Conservation (phyloP, 1,140 invertebrate species). For the Aradophagus sp. region DNA sequence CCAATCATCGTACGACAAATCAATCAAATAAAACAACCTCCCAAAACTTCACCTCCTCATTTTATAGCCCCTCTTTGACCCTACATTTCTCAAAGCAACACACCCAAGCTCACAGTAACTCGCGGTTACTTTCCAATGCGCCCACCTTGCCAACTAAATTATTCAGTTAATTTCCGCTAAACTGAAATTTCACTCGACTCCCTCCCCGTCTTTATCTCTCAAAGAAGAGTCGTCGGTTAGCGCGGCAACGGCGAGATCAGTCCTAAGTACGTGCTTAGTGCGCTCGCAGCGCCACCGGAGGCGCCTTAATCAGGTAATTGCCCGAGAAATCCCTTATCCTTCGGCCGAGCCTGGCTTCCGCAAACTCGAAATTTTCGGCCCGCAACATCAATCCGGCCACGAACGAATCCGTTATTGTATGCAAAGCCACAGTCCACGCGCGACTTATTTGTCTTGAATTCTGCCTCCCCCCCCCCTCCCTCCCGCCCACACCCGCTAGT, state of each 20-base stretch:
- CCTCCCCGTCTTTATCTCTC: background rate
- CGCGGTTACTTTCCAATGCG: constrained; percentile 26
- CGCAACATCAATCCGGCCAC: constrained; percentile 46
- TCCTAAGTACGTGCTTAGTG: constrained; percentile 74
- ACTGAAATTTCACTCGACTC: constrained; percentile 60
- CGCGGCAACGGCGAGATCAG: constrained; percentile 68
- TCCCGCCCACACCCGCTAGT: constrained; percentile 8
- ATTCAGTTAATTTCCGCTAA: constrained; percentile 74
- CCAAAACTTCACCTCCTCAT: too few species aligned
- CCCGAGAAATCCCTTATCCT: constrained; percentile 70
- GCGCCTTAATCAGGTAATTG: constrained; percentile 76
- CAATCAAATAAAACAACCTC: too few species aligned
- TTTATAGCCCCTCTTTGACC: too few species aligned
- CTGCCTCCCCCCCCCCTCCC: too few species aligned
- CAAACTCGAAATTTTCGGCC: constrained; percentile 44
- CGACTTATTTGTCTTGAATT: constrained; percentile 55
- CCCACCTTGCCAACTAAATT: constrained; percentile 60
- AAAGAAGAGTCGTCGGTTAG: constrained; percentile 59
- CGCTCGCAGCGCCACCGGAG: constrained; percentile 68
- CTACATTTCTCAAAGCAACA: too few species aligned
- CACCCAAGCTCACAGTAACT: too few species aligned
- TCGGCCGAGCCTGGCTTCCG: constrained; percentile 9
- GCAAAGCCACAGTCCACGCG: constrained; percentile 32
- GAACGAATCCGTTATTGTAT: constrained; percentile 40
- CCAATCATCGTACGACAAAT: too few species aligned